Evolutionary conservation across 1,140 invertebrate genomes (phyloP), one percentile per base, ranked within the genome.

Genomic region (Polypedilum pembai): DNA sequence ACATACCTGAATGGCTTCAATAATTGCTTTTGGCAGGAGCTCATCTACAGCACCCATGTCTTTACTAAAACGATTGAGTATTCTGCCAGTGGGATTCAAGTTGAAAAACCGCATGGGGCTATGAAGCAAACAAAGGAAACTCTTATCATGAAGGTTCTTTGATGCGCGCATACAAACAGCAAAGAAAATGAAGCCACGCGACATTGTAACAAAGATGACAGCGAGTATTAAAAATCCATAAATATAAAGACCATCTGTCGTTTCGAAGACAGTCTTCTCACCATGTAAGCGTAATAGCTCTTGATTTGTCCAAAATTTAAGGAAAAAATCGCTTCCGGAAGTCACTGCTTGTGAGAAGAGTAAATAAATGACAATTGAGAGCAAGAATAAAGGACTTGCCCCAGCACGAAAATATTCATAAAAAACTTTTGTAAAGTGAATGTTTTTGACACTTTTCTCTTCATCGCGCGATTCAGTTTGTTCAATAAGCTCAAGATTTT

Each of bases 41-140:
- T 95, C 93, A 82, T 95, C 93, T 76, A 93, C 87, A 21, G 91
- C 88, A 76, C 93, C 92, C 78, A 92, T 85, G 79, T 94, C 92
- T 80, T 91, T 91, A 0, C 91, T 91, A 82, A 92, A 93, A 76
- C 91, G 81, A 81, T 94, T 93, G n/a, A 93, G 81, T 56, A 93
- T 88, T 73, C 90, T 84, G 77, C 92, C 94, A 75, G 89, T 89
- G 5, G 92, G 90, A 82, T 93, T 96, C 1, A 85, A 86, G 77
- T 96, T 91, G 79, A 95, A 96, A 83, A 96, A 96, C 8, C 86
- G 80, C 90, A 95, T 94, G 0, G 89, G 88, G 0, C 91, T 87
- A 76, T 87, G 84, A 4, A 95, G 78, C 77, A 95, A 85, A 76
- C 88, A 88, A 18, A 84, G 81, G 79, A 96, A 96, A 92, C 96